These are phyloP conservation scores for Diplodus sargus DNA, from an alignment of 2,797 vertebrate species.

Conservation along the genomic window DNA sequence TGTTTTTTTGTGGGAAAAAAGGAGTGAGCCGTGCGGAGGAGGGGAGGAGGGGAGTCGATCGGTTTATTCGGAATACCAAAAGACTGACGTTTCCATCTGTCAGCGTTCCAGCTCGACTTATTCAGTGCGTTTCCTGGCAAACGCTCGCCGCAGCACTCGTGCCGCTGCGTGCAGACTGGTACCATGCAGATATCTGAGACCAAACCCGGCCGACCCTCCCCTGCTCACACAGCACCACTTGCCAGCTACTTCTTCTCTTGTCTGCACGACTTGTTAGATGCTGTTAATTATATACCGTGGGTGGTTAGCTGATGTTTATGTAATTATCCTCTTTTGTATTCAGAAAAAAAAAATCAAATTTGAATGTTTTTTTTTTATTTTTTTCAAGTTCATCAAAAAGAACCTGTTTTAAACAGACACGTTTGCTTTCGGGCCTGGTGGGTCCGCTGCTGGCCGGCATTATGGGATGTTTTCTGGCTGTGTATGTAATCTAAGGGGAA, in stretches of 20 bases:
- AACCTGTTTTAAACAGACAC: slow-evolving; percentile 29
- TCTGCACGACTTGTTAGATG: slow-evolving; percentile 25
- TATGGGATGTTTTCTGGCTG: slow-evolving; percentile 24
- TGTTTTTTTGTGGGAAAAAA: neutral
- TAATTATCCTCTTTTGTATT: slow-evolving; percentile 57
- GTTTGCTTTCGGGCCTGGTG: slow-evolving; percentile 43
- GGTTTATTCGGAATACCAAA: slow-evolving; percentile 46
- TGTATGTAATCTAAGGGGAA: slow-evolving; percentile 42
- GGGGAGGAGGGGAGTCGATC: slow-evolving; percentile 34
- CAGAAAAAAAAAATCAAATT: slow-evolving; percentile 44
- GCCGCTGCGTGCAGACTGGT: neutral
- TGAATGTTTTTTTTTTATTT: neutral
- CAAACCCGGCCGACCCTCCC: neutral
- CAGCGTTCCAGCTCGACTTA: neutral
- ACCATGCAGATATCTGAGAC: slow-evolving; percentile 1
- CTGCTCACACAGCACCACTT: neutral
- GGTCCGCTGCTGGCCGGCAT: slow-evolving; percentile 37
- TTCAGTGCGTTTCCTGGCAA: slow-evolving; percentile 7
- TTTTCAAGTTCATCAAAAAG: slow-evolving; percentile 44
- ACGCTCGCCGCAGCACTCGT: neutral
- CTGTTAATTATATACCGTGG: slow-evolving; percentile 49
- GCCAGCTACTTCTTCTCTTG: slow-evolving; percentile 11
- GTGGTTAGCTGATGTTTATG: slow-evolving; percentile 48
- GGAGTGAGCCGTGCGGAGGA: slow-evolving; percentile 15
- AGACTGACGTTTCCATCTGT: neutral